Conservation (phyloP, 1,140 invertebrate species). For the Lithobius niger region DNA sequence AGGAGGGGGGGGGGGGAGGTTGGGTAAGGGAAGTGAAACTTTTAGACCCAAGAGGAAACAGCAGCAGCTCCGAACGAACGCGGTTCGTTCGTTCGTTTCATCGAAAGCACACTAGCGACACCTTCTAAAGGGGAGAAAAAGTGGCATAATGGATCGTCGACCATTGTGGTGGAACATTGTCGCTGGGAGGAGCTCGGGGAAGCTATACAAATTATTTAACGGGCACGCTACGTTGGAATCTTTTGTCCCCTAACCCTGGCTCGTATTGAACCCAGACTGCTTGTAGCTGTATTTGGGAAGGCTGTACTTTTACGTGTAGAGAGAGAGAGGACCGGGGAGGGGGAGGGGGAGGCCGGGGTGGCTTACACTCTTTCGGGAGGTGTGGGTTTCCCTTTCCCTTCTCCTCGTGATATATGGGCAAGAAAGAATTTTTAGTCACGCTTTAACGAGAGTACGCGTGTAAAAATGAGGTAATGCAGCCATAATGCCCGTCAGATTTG, state of each 20-base stretch:
- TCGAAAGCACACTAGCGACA: too few species aligned
- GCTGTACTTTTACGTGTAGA: too few species aligned
- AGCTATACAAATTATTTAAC: conserved; percentile 7
- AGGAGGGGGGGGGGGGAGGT: too few species aligned
- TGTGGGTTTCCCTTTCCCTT: too few species aligned
- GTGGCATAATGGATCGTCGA: not conserved
- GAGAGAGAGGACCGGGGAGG: too few species aligned
- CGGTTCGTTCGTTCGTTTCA: too few species aligned
- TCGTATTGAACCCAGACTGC: not conserved
- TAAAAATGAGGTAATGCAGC: conserved; percentile 7
- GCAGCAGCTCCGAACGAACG: too few species aligned
- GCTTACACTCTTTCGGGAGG: too few species aligned
- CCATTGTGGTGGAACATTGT: conserved; percentile 1
- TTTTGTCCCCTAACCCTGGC: not conserved
- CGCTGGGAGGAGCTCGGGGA: conserved; percentile 1
- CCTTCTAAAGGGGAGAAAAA: not conserved
- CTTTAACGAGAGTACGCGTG: conserved; percentile 1
- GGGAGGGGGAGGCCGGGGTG: too few species aligned
- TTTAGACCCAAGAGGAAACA: too few species aligned
- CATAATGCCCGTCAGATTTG: not conserved
- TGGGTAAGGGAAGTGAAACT: too few species aligned
- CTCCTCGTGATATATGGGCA: too few species aligned
- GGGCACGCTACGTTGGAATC: not conserved
- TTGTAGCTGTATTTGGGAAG: not conserved
- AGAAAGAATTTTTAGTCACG: not conserved